Base-by-base conservation (phyloP, 2,888 invertebrate species). In the Tachina grossa region DNA sequence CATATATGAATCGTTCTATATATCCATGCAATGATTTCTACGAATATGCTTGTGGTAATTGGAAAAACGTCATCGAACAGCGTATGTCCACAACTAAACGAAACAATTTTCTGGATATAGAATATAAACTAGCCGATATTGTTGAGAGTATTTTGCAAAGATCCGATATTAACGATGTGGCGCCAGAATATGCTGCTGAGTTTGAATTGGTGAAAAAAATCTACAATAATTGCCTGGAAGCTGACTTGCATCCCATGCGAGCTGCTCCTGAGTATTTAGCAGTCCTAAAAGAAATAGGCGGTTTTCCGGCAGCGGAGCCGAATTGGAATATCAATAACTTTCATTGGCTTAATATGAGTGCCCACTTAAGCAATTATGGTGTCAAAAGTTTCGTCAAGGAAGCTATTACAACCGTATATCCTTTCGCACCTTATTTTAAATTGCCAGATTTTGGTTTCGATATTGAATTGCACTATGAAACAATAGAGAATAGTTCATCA, bases 331-430 rank as follows among this genome's bases (percentile, higher is more conserved):
- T 88, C 2, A 80, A 88, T 3, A 88, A 86, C 6, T 92, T 92
- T 39, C 89, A 90, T 75, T 92, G 92, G 92, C 90, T 92, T 45
- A 92, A 91, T 69, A 92, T 91, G 92, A 91, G 90, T 75, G 88
- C 92, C 9, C 89, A 91, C 45, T 86, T 92, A 13, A 89, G 89
- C 0, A 91, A 91, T 49, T 92, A 89, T 49, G 91, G 90, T 0
- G 84, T 84, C 11, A 19, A 47, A 0, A 66, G 53, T 4, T 78
- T 92, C 3, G 88, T 92, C 4, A 83, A 89, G 22, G 91, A 92
- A 13, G 41, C 84, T 0, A 88, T 90, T 6, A 2, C 83, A 47
- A 87, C 88, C 0, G 78, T 84, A 49, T 88, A 90, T 83, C 92
- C 92, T 0, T 92, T 90, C 43, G 61, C 84, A 4, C 92, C 92